phyloP scores from a whole-genome alignment of 2,113 vertebrate genomes.

The Platichthys stellatus region DNA sequence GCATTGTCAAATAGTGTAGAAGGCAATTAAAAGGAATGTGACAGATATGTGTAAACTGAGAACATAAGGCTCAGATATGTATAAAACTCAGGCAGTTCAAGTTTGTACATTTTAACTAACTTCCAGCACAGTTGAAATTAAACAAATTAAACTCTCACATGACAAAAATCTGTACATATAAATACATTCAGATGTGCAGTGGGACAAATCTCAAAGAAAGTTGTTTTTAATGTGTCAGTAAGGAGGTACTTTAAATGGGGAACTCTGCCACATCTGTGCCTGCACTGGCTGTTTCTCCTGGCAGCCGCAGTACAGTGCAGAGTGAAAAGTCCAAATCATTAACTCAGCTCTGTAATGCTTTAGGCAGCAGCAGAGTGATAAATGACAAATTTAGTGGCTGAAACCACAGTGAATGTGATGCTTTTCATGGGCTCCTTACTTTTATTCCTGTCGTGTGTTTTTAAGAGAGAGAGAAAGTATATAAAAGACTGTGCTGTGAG shows the following conservation, averaged over 20 bases:
- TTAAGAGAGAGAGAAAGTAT: not conserved
- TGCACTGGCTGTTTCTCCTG: conserved; percentile 47
- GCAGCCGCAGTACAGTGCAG: conserved; percentile 1
- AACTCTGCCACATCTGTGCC: conserved; percentile 25
- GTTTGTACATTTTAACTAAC: not conserved
- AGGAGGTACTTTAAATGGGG: conserved; percentile 18
- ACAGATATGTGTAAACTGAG: too few relatives aligned
- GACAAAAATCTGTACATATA: not conserved
- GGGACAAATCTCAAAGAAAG: conserved; percentile 4
- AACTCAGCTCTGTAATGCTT: conserved; percentile 4
- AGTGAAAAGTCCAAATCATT: not conserved
- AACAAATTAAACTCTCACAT: not conserved
- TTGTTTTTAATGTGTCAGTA: conserved; percentile 7
- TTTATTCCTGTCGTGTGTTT: not conserved
- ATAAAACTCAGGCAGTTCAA: not conserved
- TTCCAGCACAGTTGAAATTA: not conserved
- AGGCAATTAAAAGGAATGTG: too few relatives aligned
- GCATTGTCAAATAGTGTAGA: not conserved
- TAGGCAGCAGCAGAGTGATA: not conserved
- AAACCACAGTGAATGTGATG: conserved; percentile 1
- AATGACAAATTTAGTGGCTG: conserved; percentile 5
- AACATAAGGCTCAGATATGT: too few relatives aligned
- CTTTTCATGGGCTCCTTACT: conserved; percentile 2
- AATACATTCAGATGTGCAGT: conserved; percentile 10
- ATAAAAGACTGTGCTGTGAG: not conserved